Evolutionary conservation across 1,140 invertebrate species (phyloP).

Genomic region (Drosophila baimaii): DNA sequence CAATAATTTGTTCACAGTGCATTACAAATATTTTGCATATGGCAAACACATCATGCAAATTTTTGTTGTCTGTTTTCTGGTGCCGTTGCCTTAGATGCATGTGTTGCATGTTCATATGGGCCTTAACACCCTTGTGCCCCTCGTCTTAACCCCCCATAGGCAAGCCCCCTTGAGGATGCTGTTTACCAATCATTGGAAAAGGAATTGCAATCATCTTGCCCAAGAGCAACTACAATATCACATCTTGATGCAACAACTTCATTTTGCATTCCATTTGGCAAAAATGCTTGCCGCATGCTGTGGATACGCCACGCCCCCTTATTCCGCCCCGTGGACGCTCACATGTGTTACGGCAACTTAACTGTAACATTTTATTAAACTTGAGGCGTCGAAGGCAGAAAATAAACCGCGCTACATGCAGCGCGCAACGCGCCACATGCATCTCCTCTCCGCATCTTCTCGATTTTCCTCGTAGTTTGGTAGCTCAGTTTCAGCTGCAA

Average conservation of each 20-base stretch:
- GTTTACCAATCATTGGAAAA: slow-evolving; percentile 73
- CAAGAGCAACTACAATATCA: slow-evolving; percentile 20
- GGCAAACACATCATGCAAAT: slow-evolving; percentile 74
- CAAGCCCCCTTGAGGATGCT: slow-evolving; percentile 38
- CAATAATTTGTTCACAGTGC: slow-evolving; percentile 36
- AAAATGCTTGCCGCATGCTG: slow-evolving; percentile 52
- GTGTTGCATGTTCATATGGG: slow-evolving; percentile 45
- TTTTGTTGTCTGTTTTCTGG: slow-evolving; percentile 27
- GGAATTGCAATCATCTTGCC: slow-evolving; percentile 77
- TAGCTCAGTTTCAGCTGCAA: slow-evolving; percentile 21
- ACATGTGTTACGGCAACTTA: slow-evolving; percentile 66
- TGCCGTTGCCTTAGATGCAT: slow-evolving; percentile 10
- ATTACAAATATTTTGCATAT: slow-evolving; percentile 61
- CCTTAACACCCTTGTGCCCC: slow-evolving; percentile 13
- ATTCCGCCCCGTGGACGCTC: background rate
- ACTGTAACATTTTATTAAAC: slow-evolving; percentile 81
- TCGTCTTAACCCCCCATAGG: background rate
- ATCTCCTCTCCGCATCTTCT: background rate
- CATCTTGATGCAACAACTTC: slow-evolving; percentile 29
- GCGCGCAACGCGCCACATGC: slow-evolving; percentile 25
- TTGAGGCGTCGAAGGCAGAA: slow-evolving; percentile 57
- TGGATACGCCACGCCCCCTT: slow-evolving; percentile 11
- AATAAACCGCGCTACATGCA: slow-evolving; percentile 41
- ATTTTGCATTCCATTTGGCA: slow-evolving; percentile 66
- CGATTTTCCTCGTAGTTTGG: slow-evolving; percentile 28